phyloP scores from a whole-genome alignment of 2,888 invertebrate species.

The Punctoribates punctum region DNA sequence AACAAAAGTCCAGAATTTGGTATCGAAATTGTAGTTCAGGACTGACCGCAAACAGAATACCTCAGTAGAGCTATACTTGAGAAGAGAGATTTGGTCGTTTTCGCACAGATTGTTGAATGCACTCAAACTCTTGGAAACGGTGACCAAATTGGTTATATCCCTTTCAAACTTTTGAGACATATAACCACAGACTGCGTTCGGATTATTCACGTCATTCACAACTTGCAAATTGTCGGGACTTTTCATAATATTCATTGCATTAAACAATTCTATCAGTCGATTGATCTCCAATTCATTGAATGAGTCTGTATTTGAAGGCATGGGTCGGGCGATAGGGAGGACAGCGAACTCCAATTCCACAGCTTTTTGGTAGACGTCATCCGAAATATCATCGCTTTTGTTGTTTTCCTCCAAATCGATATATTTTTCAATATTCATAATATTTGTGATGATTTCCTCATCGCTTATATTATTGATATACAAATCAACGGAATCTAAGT shows the following conservation, averaged over 20 bases:
- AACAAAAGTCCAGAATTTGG: neutral
- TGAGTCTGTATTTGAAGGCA: neutral
- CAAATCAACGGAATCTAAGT: neutral
- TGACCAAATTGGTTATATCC: neutral
- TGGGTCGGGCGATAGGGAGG: neutral
- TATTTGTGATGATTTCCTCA: constrained; percentile 4
- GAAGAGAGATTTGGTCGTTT: constrained; percentile 15
- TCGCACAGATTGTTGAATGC: constrained; percentile 5
- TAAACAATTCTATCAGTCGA: neutral
- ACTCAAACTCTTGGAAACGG: constrained; percentile 4
- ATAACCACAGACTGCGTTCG: neutral
- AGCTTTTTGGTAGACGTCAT: neutral
- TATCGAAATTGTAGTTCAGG: neutral
- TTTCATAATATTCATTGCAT: neutral
- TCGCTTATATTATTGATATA: neutral
- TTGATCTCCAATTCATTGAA: neutral
- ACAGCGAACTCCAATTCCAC: constrained; percentile 1
- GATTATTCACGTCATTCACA: neutral
- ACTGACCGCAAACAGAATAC: neutral
- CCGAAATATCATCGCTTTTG: neutral
- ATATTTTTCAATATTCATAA: neutral
- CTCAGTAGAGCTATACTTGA: neutral
- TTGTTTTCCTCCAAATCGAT: neutral
- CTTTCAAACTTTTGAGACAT: neutral
- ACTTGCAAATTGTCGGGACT: too few species aligned